Percentiles rank a stretch among this genome's conserved stretches.
phyloP scores from a whole-genome alignment of 2,888 invertebrate species.

The Corbicula japonica region DNA sequence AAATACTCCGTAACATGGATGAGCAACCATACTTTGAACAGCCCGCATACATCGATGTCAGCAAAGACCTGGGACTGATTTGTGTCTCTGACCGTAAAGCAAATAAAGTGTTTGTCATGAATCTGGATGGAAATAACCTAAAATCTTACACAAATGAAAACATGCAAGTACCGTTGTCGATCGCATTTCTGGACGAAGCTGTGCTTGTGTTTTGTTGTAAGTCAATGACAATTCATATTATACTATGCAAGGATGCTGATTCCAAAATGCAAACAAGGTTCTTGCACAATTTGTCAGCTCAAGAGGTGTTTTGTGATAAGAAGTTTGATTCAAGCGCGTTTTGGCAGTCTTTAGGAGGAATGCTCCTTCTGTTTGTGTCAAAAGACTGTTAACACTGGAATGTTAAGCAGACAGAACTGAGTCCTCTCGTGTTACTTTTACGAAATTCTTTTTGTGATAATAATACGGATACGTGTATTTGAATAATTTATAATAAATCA shows the following conservation, averaged over 20 bases:
- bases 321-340: not conserved
- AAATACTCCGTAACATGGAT: not conserved
- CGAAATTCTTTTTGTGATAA: too few relatives aligned
- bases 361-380: too few relatives aligned
- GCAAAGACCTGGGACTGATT: not conserved
- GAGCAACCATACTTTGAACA: not conserved
- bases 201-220: not conserved
- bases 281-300: not conserved
- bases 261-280: not conserved
- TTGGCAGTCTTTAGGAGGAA: not conserved
- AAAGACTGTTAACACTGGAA: too few relatives aligned
- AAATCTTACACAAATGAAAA: not conserved
- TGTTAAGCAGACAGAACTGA: too few relatives aligned
- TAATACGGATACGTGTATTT: too few relatives aligned
- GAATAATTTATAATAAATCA: too few relatives aligned
- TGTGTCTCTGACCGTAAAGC: constrained; percentile 1
- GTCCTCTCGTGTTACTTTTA: too few relatives aligned
- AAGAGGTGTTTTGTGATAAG: not conserved
- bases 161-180: not conserved
- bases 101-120: not conserved
- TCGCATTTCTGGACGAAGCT: not conserved
- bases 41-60: not conserved
- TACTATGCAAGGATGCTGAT: not conserved
- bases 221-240: not conserved
- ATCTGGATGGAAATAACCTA: not conserved